Conservation (phyloP, 2,113 vertebrate species). For the Ursus arctos region DNA sequence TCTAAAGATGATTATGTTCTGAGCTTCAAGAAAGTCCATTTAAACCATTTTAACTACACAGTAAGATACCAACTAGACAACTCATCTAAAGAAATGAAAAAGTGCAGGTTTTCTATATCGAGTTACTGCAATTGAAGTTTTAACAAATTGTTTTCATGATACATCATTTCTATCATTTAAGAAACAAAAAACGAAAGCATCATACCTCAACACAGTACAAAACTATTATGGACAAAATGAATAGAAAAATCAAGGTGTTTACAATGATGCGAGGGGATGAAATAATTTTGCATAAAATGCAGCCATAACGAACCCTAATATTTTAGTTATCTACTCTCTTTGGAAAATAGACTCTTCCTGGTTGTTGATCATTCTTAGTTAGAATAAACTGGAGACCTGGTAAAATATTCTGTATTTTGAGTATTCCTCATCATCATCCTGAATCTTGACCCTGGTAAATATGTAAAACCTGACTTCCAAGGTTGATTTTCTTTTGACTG, state of each 20-base stretch:
- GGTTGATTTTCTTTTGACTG: not conserved
- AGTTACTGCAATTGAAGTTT: not conserved
- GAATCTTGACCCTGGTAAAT: not conserved
- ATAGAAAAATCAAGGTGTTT: slow-evolving; percentile 15
- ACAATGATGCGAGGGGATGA: not conserved
- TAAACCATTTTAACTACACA: not conserved
- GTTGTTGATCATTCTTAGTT: not conserved
- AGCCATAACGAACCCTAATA: not conserved
- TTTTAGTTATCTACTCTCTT: not conserved
- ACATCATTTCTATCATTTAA: not conserved
- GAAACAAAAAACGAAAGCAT: not conserved
- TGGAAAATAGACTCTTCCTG: not conserved
- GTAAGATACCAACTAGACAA: not conserved
- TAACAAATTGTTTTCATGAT: not conserved
- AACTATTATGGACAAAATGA: not conserved
- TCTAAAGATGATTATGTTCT: not conserved
- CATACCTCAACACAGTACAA: not conserved
- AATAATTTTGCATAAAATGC: slow-evolving; percentile 3
- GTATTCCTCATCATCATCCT: not conserved
- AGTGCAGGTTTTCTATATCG: not conserved
- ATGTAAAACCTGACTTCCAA: not conserved
- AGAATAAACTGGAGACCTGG: not conserved
- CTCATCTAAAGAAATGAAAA: not conserved
- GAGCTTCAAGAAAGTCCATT: not conserved
- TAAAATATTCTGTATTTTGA: slow-evolving; percentile 29